Evolutionary conservation across 2,888 invertebrate genomes (phyloP), one percentile per base, ranked within the genome.

Genomic region (Cephus sareptanus): DNA sequence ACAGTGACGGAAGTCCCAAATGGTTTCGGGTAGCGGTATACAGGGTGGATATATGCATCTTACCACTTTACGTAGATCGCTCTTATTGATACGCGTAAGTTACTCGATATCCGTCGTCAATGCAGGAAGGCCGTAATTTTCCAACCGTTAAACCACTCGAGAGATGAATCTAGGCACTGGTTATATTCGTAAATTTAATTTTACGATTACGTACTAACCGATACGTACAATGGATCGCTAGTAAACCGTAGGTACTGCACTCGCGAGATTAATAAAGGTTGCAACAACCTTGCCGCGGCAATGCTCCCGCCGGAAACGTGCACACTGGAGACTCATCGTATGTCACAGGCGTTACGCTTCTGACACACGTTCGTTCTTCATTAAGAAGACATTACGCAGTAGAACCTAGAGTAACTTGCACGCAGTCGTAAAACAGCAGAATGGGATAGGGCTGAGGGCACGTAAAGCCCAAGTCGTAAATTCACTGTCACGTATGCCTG

Each of bases 221-320:
- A 56, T 56, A 56, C 23, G 56, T 56, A 56, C 56, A 56, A 23
- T 56, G 56, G 56, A 56, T 56, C 56, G 9, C 56, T 56, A 56
- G 56, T 56, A 56, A 23, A 56, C 56, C 56, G 56, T 56, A 56
- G 56, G 23, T 23, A 56, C 56, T 56, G 23, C 71, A 31, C 71
- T 34, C 71, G 33, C 31, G 71, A 71, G 34, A 71, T 71, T 31
- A 71, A 71, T 71, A 71, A 71, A 34, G 31, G 71, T 71, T 34
- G 77, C 77, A 40, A 82, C 79, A 82, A 82, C 76, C 73, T 73
- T 75, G 74, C 56, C 73, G 78, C 73, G 78, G 77, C 80, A 81
- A 79, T 80, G 79, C 79, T 76, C 80, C 73, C 75, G 69, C 75
- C 81, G 83, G 83, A 81, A 79, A 75, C 40, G 69, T 80, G 83